phyloP scores from a whole-genome alignment of 2,797 vertebrate genomes.

The Ceyx erithaca region DNA sequence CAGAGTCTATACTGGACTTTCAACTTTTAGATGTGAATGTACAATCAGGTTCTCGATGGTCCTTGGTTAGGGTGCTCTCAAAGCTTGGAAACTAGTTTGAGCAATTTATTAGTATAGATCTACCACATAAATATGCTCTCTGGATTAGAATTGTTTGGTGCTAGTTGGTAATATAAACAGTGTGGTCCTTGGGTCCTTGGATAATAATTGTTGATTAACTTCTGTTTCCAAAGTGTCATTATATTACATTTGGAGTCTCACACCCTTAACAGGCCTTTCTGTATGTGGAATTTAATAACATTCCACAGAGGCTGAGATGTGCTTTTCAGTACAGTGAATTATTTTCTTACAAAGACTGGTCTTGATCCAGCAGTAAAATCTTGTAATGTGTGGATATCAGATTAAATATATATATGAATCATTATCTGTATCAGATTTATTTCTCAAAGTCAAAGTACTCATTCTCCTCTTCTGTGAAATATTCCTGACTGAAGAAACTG shows the following conservation, averaged over 20 bases:
- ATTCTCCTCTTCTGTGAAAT: conserved; percentile 75
- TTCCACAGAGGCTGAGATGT: conserved; percentile 45
- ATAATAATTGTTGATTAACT: conserved; percentile 9
- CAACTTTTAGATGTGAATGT: not conserved
- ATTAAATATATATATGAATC: conserved; percentile 74
- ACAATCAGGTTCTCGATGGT: not conserved
- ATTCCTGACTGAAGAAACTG: conserved; percentile 73
- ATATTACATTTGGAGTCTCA: conserved; percentile 17
- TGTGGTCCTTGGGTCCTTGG: not conserved
- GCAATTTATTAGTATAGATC: not conserved
- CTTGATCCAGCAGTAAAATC: conserved; percentile 53
- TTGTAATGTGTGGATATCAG: conserved; percentile 65
- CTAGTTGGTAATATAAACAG: not conserved
- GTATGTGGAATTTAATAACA: conserved; percentile 34
- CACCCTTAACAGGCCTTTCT: conserved; percentile 44
- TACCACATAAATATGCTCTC: not conserved
- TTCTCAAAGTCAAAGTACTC: conserved; percentile 72
- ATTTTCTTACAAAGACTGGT: conserved; percentile 57
- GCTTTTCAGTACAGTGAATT: conserved; percentile 66
- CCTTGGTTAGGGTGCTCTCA: not conserved
- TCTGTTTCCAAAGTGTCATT: conserved; percentile 27
- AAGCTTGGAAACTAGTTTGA: not conserved
- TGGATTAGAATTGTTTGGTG: not conserved
- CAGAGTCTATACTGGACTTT: not conserved
- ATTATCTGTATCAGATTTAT: conserved; percentile 70